These are phyloP conservation scores for Mechanitis mazaeus DNA, from an alignment of 2,888 invertebrate genomes.

Conservation along the genomic window DNA sequence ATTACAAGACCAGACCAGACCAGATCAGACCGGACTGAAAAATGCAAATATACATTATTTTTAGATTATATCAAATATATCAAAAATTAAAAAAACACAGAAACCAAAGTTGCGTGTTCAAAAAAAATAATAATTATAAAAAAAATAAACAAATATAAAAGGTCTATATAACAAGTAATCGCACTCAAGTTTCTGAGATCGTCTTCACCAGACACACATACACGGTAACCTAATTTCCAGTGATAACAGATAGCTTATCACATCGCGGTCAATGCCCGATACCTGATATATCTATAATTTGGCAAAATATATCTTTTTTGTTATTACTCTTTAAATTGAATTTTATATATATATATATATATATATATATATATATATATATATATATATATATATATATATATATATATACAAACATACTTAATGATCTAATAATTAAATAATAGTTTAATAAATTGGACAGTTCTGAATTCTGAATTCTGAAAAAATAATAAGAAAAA, in stretches of 20 bases:
- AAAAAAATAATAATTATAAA: too few relatives aligned
- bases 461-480: too few relatives aligned
- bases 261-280: conserved; percentile 61
- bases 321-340: neutral
- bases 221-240: conserved; percentile 50
- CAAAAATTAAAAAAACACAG: too few relatives aligned
- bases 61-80: too few relatives aligned
- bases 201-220: conserved; percentile 23
- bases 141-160: too few relatives aligned
- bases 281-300: conserved; percentile 25
- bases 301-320: conserved; percentile 11
- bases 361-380: too few relatives aligned
- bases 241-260: conserved; percentile 46
- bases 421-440: too few relatives aligned
- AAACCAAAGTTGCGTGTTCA: too few relatives aligned
- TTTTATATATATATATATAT: too few relatives aligned
- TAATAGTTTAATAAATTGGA: too few relatives aligned
- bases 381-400: too few relatives aligned
- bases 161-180: neutral
- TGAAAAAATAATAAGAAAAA: too few relatives aligned
- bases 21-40: neutral
- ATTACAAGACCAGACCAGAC: conserved; percentile 10
- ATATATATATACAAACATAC: neutral
- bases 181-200: conserved; percentile 11
- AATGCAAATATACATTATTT: neutral